Base-by-base conservation (phyloP, 1,140 invertebrate species). In the Kradibia gibbosae region DNA sequence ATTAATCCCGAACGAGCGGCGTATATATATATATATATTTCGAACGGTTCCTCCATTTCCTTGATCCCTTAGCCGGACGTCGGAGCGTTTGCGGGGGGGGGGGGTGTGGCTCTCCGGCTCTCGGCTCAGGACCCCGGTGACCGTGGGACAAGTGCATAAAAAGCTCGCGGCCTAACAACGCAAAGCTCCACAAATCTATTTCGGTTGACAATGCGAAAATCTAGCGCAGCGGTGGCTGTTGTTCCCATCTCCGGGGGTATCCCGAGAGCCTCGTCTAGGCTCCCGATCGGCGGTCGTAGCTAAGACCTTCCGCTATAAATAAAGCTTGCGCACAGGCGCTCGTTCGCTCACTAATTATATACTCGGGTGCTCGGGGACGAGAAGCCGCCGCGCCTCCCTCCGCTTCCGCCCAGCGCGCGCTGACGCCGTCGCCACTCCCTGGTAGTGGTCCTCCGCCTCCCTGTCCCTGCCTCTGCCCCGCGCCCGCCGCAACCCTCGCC, bases 221-320 rank as follows among this genome's bases (percentile, higher is more conserved):
- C 73, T 81, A 73, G 80, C 75, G 36, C 73, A 50, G 5, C 36
- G 8, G 22, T 8, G 28, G 1, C 53, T 36, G 34, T 42, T 53
- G 31, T 28, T 75, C 7, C 31, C 3, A 0, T 60, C 60, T 13
- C 42, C n/a, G 60, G 13, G n/a, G 15, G 25, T 76, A 25, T 36
- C n/a, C n/a, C 31, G 20, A 48, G 20, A 62, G 36, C 11, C 62
- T 28, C 36, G 45, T 53, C 48, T 62, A 53, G 62, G 62, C 50
- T 53, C 31, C 74, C 74, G 8, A 22, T 57, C 65, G 31, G 7
- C 3, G 2, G 25, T 74, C 65, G 71, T 81, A 90, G 90, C 88
- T 86, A 89, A 89, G 89, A 89, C 88, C 88, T 89, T 89, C 84
- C 88, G 87, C 90, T 91, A 91, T 88, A 90, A 90, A 91, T 91